phyloP scores from a whole-genome alignment of 2,888 invertebrate genomes.

The Caenorhabditis sp. region DNA sequence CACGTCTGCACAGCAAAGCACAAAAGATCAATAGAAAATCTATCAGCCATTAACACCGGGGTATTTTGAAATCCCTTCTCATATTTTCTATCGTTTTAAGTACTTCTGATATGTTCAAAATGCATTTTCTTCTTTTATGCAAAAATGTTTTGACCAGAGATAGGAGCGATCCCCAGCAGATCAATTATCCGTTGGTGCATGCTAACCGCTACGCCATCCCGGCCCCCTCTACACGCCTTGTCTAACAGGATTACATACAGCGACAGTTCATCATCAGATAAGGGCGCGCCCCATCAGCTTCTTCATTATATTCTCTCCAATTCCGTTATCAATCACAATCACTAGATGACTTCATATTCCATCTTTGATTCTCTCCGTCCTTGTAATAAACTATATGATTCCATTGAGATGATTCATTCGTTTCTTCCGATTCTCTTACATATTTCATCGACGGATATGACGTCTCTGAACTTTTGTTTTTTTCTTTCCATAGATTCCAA shows the following conservation, averaged over 20 bases:
- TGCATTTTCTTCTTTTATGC: constrained; percentile 2
- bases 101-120: not conserved
- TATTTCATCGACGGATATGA: not conserved
- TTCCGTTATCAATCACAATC: not conserved
- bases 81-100: not conserved
- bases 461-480: not conserved
- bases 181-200: constrained; percentile 48
- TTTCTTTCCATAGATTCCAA: not conserved
- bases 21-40: not conserved
- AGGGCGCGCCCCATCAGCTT: constrained; percentile 8
- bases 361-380: not conserved
- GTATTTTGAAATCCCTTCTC: too few relatives aligned
- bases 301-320: not conserved
- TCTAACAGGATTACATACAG: not conserved
- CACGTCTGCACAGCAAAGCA: not conserved
- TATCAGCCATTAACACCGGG: too few relatives aligned
- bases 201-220: constrained; percentile 55
- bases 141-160: constrained; percentile 28
- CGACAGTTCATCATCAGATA: not conserved
- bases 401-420: constrained; percentile 12
- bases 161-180: constrained; percentile 41
- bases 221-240: not conserved
- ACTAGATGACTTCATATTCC: not conserved
- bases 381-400: not conserved
- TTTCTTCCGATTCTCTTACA: too few relatives aligned